Conservation (phyloP, 2,888 invertebrate species). For the Petrolisthes manimaculis region DNA sequence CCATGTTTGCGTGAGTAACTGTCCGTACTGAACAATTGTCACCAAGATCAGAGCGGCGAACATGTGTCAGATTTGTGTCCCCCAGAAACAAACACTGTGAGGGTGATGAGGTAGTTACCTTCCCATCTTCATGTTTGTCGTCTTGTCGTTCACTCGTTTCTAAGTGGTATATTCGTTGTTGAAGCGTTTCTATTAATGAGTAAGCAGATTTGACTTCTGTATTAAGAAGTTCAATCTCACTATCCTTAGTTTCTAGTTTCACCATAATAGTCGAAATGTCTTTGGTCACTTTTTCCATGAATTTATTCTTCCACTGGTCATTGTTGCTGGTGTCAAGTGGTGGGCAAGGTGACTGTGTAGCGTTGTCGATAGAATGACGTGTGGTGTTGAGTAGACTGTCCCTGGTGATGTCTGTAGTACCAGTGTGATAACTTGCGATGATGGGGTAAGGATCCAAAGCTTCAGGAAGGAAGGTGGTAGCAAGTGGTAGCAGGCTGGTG, state of each 20-base stretch:
- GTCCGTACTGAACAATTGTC: background rate
- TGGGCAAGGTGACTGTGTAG: background rate
- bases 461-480: background rate
- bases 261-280: background rate
- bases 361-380: background rate
- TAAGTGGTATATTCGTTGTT: background rate
- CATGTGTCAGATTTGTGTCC: background rate
- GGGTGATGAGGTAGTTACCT: background rate
- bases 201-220: constrained; percentile 3
- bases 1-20: too few species aligned
- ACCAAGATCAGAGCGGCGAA: constrained; percentile 3
- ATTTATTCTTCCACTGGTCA: background rate
- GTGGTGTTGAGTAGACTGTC: constrained; percentile 4
- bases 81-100: constrained; percentile 3
- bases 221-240: constrained; percentile 5
- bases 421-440: background rate
- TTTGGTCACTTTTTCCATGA: background rate
- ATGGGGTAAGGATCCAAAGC: background rate
- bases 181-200: constrained; percentile 7
- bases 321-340: constrained; percentile 3
- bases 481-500: background rate
- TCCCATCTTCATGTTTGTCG: background rate
- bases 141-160: background rate
- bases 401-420: background rate
- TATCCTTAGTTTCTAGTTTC: constrained; percentile 18